Evolutionary conservation across 2,888 invertebrate genomes (phyloP), one percentile per base, ranked within the genome.

Genomic region (Liodrosophila aerea): DNA sequence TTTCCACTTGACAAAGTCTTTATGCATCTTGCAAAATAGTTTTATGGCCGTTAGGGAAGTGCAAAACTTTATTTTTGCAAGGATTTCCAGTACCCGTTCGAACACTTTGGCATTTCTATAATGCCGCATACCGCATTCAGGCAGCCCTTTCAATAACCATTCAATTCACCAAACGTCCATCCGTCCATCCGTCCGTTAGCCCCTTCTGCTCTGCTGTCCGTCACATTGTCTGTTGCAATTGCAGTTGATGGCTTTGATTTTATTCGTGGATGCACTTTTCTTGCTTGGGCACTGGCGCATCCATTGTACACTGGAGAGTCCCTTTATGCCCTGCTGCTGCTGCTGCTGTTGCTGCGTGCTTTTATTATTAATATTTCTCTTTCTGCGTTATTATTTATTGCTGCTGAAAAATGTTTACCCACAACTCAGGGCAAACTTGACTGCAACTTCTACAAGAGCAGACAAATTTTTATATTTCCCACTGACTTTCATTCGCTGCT

Each of bases 231-330:
- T 51, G 57, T 53, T 65, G 68, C 86, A 82, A 85, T 82, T 80
- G 77, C 80, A 82, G 86, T 81, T 82, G 81, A 82, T 82, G 81
- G 81, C 81, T 82, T 83, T 82, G 81, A 82, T 82, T 82, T 83
- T 85, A 82, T 82, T 85, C 84, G 81, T 85, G 84, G 73, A 83
- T 82, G 84, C 77, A 82, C 81, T 85, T 85, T 85, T 83, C 86
- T 67, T 69, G 82, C n/a, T 69, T 85, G 85, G 64, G 61, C 64
- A 18, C 50, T 58, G 68, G 58, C 67, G 71, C 74, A 83, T 85
- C 84, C 68, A 80, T 81, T 81, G 74, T 81, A 43, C 40, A 49
- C 52, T 29, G 41, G n/a, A 5, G 22, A 22, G 58, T 64, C 81
- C 74, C 74, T 80, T 81, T 83, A 76, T 83, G 74, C 64, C 64